Evolutionary conservation across 1,140 invertebrate species (phyloP).

Genomic region (Ceratina japonica): DNA sequence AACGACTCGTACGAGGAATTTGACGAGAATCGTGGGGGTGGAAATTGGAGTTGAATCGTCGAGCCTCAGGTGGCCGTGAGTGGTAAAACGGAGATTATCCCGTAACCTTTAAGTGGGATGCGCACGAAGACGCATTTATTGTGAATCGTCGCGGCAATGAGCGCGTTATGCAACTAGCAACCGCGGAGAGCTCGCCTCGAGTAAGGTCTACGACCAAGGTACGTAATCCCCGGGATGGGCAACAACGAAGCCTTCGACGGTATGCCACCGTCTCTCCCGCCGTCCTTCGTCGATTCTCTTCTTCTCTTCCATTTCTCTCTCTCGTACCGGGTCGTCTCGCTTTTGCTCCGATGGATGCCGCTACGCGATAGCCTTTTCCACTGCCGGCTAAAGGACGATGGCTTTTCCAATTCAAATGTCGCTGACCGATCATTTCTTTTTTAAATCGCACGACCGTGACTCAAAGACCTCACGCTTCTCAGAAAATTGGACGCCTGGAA

Average conservation of each 20-base stretch:
- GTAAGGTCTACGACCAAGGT: constrained; percentile 73
- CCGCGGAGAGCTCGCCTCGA: constrained; percentile 47
- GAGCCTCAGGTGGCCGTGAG: too few species aligned
- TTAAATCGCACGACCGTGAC: too few species aligned
- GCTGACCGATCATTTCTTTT: too few species aligned
- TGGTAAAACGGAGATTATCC: constrained; percentile 22
- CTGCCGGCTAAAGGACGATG: constrained; percentile 1
- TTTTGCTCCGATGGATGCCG: not conserved
- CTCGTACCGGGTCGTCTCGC: not conserved
- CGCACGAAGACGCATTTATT: constrained; percentile 42
- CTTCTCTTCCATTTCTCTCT: constrained; percentile 12
- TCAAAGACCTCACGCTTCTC: too few species aligned
- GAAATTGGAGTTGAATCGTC: too few species aligned
- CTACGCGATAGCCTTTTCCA: not conserved
- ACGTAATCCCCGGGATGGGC: constrained; percentile 69
- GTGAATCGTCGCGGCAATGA: constrained; percentile 66
- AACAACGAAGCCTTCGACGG: constrained; percentile 52
- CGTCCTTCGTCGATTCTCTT: constrained; percentile 17
- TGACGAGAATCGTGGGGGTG: too few species aligned
- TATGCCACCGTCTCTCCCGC: constrained; percentile 41
- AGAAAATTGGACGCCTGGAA: too few species aligned
- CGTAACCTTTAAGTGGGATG: constrained; percentile 58
- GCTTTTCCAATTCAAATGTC: too few species aligned
- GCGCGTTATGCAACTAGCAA: constrained; percentile 66
- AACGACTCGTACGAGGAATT: too few species aligned